A percentile compares a stretch with the other conserved stretches of the same genome.
Evolutionary conservation across 2,113 vertebrate genomes (phyloP).

Genomic region (Riparia riparia): DNA sequence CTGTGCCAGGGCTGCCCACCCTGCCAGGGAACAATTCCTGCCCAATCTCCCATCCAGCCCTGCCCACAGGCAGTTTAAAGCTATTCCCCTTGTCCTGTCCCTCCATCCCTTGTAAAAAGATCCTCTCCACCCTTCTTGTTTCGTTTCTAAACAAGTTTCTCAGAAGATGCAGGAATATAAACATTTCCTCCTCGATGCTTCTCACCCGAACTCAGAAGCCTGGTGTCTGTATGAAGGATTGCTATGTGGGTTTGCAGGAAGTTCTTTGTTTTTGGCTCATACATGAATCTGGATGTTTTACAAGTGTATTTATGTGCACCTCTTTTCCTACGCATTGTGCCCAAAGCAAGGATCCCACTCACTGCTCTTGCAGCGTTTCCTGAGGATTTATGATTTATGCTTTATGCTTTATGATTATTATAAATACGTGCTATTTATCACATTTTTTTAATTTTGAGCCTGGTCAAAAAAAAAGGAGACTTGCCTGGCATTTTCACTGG

Average conservation of each 20-base stretch:
- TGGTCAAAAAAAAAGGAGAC: background rate
- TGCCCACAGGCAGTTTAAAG: background rate
- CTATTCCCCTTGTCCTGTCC: background rate
- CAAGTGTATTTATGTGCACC: background rate
- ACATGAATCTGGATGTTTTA: background rate
- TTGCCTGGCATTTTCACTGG: background rate
- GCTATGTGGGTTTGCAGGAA: background rate
- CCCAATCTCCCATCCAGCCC: fast-evolving
- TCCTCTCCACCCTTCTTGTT: background rate
- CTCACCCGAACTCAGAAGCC: background rate
- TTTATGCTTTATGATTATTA: too few species aligned
- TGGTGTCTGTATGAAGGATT: background rate
- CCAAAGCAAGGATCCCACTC: background rate
- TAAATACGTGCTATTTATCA: background rate
- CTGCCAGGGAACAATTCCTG: fast-evolving
- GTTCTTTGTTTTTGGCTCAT: background rate
- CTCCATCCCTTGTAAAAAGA: background rate
- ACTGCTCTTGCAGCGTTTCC: background rate
- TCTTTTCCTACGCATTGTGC: background rate
- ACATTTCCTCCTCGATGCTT: background rate
- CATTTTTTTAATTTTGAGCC: background rate
- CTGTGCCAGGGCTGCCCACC: background rate
- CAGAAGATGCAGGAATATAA: background rate
- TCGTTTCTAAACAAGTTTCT: background rate
- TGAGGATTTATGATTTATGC: too few species aligned